Conservation (phyloP, 2,113 vertebrate genomes). For the Burhinus oedicnemus region DNA sequence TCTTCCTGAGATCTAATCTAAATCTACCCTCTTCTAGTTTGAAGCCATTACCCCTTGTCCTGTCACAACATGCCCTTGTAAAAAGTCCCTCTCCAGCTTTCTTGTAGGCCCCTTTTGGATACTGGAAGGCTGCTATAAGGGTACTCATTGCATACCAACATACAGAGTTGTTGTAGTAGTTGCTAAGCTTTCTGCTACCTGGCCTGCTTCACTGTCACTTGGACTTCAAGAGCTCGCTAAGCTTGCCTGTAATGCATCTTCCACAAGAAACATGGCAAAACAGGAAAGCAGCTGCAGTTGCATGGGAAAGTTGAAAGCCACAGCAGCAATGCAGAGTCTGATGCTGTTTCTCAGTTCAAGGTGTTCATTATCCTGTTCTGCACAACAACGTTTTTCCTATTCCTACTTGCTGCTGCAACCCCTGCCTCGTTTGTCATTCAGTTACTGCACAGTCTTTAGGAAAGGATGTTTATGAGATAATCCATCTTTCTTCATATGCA, state of each 20-base stretch:
- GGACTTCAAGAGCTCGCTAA: not conserved
- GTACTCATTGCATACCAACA: not conserved
- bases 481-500: not conserved
- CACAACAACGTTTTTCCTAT: not conserved
- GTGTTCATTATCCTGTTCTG: not conserved
- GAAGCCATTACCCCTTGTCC: too few species aligned
- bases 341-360: not conserved
- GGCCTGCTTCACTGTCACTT: not conserved
- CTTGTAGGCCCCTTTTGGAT: too few species aligned
- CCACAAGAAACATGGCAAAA: not conserved
- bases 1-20: too few species aligned
- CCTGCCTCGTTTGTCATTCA: not conserved
- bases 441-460: not conserved
- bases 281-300: not conserved
- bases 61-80: too few species aligned
- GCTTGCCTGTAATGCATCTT: not conserved
- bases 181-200: not conserved
- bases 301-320: not conserved
- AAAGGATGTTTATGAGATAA: slow-evolving; percentile 17
- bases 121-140: too few species aligned
- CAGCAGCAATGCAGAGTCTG: not conserved
- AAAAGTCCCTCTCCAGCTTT: too few species aligned
- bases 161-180: not conserved
- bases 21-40: too few species aligned
- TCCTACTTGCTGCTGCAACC: not conserved